These are phyloP conservation scores for Nephrocerus scutellatus DNA, from an alignment of 2,888 invertebrate genomes.

Conservation along the genomic window DNA sequence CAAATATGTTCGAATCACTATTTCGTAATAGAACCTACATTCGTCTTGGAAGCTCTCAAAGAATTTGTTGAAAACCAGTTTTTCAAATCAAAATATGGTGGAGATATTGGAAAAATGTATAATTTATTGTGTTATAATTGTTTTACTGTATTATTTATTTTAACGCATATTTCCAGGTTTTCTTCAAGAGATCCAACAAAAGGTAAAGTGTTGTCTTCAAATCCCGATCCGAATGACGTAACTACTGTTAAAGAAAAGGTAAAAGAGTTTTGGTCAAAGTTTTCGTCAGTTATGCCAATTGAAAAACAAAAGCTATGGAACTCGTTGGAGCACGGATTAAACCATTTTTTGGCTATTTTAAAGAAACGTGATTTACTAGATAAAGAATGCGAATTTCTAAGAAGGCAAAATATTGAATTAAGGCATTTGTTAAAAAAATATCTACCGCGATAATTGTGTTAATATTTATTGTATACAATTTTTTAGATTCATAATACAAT, in stretches of 20 bases:
- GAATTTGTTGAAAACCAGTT: conserved; percentile 53
- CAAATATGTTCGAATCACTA: conserved; percentile 51
- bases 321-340: conserved; percentile 41
- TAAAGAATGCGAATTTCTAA: conserved; percentile 57
- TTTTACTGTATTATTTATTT: background rate
- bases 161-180: conserved; percentile 1
- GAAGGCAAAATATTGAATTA: conserved; percentile 62
- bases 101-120: conserved; percentile 3
- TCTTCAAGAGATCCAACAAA: background rate
- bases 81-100: conserved; percentile 20
- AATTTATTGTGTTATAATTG: background rate
- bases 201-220: background rate
- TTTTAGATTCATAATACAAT: no score
- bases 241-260: conserved; percentile 50
- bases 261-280: conserved; percentile 60
- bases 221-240: conserved; percentile 18
- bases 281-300: conserved; percentile 54
- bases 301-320: conserved; percentile 65
- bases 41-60: conserved; percentile 59
- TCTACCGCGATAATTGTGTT: no score
- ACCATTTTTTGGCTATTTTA: conserved; percentile 42
- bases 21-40: conserved; percentile 60
- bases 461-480: no score
- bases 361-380: conserved; percentile 60
- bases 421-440: conserved; percentile 58